Evolutionary conservation across 2,888 invertebrate species (phyloP).

Genomic region (Entomobrya multifasciata): DNA sequence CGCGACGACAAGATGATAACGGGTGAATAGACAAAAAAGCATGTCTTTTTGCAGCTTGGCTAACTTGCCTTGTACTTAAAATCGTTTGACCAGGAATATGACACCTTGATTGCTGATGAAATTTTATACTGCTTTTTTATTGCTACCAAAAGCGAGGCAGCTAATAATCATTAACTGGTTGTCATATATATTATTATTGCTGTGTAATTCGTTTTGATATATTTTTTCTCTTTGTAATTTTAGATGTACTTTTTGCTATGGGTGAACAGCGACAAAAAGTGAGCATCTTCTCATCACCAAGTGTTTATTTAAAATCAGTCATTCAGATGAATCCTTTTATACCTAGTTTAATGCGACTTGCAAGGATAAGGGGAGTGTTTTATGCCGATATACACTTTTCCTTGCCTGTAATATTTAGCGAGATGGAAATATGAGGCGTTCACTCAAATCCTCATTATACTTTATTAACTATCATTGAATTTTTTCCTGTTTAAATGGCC

Average conservation of each 20-base stretch:
- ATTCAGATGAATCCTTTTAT: not conserved
- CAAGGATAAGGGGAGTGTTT: slow-evolving; percentile 16
- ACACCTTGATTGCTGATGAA: slow-evolving; percentile 35
- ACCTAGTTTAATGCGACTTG: slow-evolving; percentile 4
- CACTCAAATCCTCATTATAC: not conserved
- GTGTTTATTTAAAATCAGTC: not conserved
- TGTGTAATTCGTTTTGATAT: not conserved
- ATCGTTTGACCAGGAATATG: slow-evolving; percentile 33
- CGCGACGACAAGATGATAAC: not conserved
- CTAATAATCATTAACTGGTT: slow-evolving; percentile 14
- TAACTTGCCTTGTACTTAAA: not conserved
- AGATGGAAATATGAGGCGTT: slow-evolving; percentile 2
- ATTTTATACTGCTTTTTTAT: slow-evolving; percentile 27
- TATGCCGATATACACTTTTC: slow-evolving; percentile 16
- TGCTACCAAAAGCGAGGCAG: not conserved
- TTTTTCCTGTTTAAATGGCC: slow-evolving; percentile 34
- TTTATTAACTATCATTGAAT: slow-evolving; percentile 15
- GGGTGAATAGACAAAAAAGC: not conserved
- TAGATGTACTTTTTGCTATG: not conserved
- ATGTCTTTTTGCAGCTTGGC: too few species aligned
- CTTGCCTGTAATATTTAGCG: not conserved
- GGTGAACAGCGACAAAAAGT: not conserved
- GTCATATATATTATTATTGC: slow-evolving; percentile 2
- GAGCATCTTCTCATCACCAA: not conserved
- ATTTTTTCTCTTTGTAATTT: not conserved